Evolutionary conservation across 2,113 vertebrate species (phyloP), one percentile per base, ranked within the genome.

Genomic region (Ammospiza nelsoni): DNA sequence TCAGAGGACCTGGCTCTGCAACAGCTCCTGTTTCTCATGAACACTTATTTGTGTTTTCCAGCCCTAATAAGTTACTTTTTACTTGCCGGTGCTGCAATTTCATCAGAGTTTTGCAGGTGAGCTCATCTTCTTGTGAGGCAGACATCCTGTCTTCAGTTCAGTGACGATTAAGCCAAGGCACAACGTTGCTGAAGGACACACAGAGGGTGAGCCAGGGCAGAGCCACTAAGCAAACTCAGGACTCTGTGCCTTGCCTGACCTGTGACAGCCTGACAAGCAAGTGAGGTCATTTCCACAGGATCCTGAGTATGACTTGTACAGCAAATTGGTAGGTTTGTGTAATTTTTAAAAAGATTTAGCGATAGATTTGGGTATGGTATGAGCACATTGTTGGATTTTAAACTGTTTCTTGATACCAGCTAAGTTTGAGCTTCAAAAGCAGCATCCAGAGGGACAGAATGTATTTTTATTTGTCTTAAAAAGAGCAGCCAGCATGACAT

Each of bases 41-140:
- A 48, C 84, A 83, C 84, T 95, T 96, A 86, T 81, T 97, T 96
- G 68, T 95, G 58, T 66, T 95, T 97, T 93, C 87, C 65, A 77
- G 77, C 57, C 85, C 37, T 91, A 74, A 59, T 79, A 91, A 92
- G 73, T 90, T 87, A 74, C 85, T 77, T 63, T 55, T 65, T 43
- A 20, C 61, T 95, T 90, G 57, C 65, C 88, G 48, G 44, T 87
- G 6, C 52, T 92, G 91, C 65, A 58, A n/a, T 81, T 94, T 87
- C 6, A 9, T 76, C 5, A 0, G 46, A 23, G 72, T 31, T 96
- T 84, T 90, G 76, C 66, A 68, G 80, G 58, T 54, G 69, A 80
- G 61, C 57, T 85, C 24, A 35, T 54, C 24, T 82, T n/a, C 39
- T 54, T 21, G 19, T 59, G 55, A 90, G 57, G 49, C 51, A 89